These are phyloP conservation scores for Abrostola triplasia DNA, from an alignment of 2,888 invertebrate genomes.

Conservation along the genomic window DNA sequence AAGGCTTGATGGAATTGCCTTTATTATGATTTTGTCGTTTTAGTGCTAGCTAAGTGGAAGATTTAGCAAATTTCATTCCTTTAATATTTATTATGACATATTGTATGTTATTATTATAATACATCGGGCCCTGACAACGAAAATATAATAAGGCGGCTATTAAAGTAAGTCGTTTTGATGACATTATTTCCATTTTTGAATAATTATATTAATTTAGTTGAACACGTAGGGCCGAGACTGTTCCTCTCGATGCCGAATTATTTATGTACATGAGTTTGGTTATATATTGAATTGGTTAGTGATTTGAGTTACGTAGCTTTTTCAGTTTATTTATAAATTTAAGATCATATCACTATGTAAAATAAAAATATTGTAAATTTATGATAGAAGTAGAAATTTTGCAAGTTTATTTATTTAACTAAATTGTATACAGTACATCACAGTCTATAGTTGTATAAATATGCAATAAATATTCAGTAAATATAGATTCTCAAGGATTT, in stretches of 20 bases:
- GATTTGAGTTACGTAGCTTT: constrained; percentile 63
- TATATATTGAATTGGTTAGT: constrained; percentile 63
- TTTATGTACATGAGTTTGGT: constrained; percentile 57
- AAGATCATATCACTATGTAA: constrained; percentile 74
- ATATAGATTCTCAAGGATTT: constrained; percentile 41
- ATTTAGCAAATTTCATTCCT: constrained; percentile 61
- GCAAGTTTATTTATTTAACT: constrained; percentile 63
- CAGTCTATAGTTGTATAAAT: constrained; percentile 58
- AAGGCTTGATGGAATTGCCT: constrained; percentile 72
- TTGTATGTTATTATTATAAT: constrained; percentile 41
- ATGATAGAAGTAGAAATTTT: constrained; percentile 60
- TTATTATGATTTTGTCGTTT: constrained; percentile 60
- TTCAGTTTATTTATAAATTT: constrained; percentile 63
- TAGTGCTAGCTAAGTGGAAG: constrained; percentile 56
- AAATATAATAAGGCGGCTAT: constrained; percentile 46
- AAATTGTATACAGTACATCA: constrained; percentile 67
- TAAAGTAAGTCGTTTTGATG: constrained; percentile 22
- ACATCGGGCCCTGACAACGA: constrained; percentile 70
- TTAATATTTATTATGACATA: constrained; percentile 51
- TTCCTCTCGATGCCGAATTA: constrained; percentile 77
- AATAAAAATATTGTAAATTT: constrained; percentile 63
- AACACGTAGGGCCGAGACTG: constrained; percentile 50
- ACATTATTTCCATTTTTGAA: constrained; percentile 27
- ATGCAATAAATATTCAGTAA: constrained; percentile 35
- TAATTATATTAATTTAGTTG: constrained; percentile 40